These are phyloP conservation scores for Drosophila limbata DNA, from an alignment of 2,888 invertebrate genomes.

Conservation along the genomic window DNA sequence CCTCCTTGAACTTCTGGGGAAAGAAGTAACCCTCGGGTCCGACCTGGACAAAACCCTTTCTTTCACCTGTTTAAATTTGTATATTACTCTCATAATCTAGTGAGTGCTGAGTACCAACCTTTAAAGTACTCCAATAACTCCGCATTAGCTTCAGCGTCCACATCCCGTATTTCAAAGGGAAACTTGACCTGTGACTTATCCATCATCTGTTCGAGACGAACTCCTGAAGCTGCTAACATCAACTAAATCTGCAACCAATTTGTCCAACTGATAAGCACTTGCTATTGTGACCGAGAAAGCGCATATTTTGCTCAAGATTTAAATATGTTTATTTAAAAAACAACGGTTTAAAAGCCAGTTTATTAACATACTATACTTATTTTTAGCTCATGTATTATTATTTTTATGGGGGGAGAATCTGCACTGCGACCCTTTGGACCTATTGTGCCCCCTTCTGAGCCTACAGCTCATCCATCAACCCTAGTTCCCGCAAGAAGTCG, in stretches of 20 bases:
- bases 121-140: slow-evolving; percentile 88
- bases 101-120: slow-evolving; percentile 83
- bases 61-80: slow-evolving; percentile 87
- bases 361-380: no score
- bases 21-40: slow-evolving; percentile 91
- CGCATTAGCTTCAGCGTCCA: slow-evolving; percentile 87
- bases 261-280: slow-evolving; percentile 35
- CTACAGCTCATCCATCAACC: no score
- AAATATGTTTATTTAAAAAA: neutral
- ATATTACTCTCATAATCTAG: neutral
- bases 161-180: slow-evolving; percentile 87
- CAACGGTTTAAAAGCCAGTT: neutral
- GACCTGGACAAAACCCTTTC: slow-evolving; percentile 90
- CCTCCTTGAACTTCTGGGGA: slow-evolving; percentile 88
- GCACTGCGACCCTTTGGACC: no score
- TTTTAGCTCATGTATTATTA: no score
- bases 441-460: no score
- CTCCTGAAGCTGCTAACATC: slow-evolving; percentile 42
- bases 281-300: slow-evolving; percentile 52
- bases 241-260: slow-evolving; percentile 39
- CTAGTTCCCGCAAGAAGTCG: no score
- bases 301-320: slow-evolving; percentile 14
- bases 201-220: slow-evolving; percentile 51
- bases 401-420: no score
- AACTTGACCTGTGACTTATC: slow-evolving; percentile 82